Evolutionary conservation across 1,140 invertebrate genomes (phyloP).

Genomic region (Doryteuthis pealeii): DNA sequence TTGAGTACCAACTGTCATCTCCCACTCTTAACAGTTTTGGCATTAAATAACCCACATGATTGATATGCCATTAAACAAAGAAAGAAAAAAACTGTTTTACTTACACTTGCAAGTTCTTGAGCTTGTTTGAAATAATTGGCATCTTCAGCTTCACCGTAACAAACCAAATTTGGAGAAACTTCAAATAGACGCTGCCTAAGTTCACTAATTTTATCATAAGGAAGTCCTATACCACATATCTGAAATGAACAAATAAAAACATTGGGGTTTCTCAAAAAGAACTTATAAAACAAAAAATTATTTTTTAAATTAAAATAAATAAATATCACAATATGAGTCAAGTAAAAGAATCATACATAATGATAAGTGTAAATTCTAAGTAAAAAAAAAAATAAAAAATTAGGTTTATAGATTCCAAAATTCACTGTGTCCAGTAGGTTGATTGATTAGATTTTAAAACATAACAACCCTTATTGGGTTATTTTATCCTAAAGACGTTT

Average conservation of each 20-base stretch:
- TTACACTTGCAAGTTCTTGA: slow-evolving; percentile 69
- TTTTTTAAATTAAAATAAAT: background rate
- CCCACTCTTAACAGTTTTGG: too few relatives aligned
- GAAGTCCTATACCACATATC: slow-evolving; percentile 78
- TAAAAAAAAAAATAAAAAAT: too few relatives aligned
- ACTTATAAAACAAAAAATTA: background rate
- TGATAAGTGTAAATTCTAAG: too few relatives aligned
- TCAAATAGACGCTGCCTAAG: slow-evolving; percentile 80
- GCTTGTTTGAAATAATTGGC: slow-evolving; percentile 82
- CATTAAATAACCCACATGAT: too few relatives aligned
- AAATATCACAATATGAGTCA: background rate
- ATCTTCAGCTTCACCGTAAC: slow-evolving; percentile 80
- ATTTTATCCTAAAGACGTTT: too few relatives aligned
- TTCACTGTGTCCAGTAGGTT: too few relatives aligned
- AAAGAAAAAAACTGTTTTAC: background rate
- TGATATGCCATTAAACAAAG: too few relatives aligned
- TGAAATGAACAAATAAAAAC: slow-evolving; percentile 55
- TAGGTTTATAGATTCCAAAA: too few relatives aligned
- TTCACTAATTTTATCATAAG: slow-evolving; percentile 87
- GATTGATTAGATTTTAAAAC: too few relatives aligned
- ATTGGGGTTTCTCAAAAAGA: background rate
- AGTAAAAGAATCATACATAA: too few relatives aligned
- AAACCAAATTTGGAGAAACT: slow-evolving; percentile 84
- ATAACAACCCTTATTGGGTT: too few relatives aligned
- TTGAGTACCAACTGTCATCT: too few relatives aligned